A percentile compares a stretch with the other conserved stretches of the same genome.
These are phyloP conservation scores for Limonius californicus DNA, from an alignment of 1,140 invertebrate species.

Conservation along the genomic window DNA sequence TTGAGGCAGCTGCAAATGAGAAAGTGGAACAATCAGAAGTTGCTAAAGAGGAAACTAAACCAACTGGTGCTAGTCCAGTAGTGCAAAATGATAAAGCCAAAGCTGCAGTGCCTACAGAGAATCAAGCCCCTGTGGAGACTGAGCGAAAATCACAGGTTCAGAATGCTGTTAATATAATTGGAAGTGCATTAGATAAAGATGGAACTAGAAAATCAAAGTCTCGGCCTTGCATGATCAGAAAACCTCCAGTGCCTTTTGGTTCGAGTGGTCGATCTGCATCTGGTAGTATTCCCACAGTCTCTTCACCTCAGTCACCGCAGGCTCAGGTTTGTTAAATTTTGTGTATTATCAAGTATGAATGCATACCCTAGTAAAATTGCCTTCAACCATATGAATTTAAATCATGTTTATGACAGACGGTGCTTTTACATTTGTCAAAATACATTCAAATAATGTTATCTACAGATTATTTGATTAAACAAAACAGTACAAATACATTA, in stretches of 20 bases:
- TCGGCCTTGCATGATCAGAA: constrained; percentile 49
- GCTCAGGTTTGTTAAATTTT: constrained; percentile 5
- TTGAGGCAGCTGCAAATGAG: constrained; percentile 22
- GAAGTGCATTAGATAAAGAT: constrained; percentile 55
- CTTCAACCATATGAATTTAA: too few species aligned
- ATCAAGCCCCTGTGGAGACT: constrained; percentile 35
- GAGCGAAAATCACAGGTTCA: constrained; percentile 52
- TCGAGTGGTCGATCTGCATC: constrained; percentile 51
- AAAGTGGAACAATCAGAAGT: background rate
- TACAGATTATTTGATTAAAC: too few species aligned
- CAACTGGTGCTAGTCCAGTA: background rate
- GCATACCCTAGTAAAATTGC: too few species aligned
- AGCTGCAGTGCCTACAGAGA: constrained; percentile 14
- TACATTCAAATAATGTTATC: too few species aligned
- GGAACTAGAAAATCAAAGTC: constrained; percentile 50
- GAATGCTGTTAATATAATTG: constrained; percentile 56
- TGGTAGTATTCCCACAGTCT: constrained; percentile 42
- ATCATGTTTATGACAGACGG: too few species aligned
- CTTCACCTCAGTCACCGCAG: constrained; percentile 39
- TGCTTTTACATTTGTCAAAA: too few species aligned
- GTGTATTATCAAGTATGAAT: background rate
- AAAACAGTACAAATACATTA: too few species aligned
- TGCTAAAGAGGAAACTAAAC: background rate
- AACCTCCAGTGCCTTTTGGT: constrained; percentile 58
- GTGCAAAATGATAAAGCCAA: constrained; percentile 40